Percentiles rank a stretch among this genome's conserved stretches.
phyloP scores from a whole-genome alignment of 1,140 invertebrate species.

The Nilaparvata lugens region DNA sequence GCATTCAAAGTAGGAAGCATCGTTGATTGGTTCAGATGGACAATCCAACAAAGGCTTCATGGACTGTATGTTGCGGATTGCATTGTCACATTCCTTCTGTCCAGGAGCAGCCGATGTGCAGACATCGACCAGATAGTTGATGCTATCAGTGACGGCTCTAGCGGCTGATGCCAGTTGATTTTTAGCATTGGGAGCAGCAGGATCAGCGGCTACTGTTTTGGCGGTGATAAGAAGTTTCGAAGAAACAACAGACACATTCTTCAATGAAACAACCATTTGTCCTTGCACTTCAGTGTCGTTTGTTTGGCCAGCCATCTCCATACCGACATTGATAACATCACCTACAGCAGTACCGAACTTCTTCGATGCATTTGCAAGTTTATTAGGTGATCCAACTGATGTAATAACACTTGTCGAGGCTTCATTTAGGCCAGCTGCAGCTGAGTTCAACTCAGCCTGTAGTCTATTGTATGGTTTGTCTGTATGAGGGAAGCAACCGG shows the following conservation, averaged over 20 bases:
- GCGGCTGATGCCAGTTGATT: conserved; percentile 81
- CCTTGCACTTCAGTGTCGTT: conserved; percentile 56
- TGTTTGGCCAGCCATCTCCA: conserved; percentile 76
- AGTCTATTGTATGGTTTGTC: conserved; percentile 71
- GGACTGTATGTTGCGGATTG: conserved; percentile 85
- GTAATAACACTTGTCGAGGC: conserved; percentile 71
- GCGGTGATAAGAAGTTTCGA: conserved; percentile 79
- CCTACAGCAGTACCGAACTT: conserved; percentile 72
- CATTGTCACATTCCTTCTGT: conserved; percentile 94
- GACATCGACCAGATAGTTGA: conserved; percentile 75
- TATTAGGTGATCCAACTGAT: conserved; percentile 52
- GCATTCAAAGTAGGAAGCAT: conserved; percentile 88
- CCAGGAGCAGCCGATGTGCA: conserved; percentile 66
- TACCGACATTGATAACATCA: conserved; percentile 60
- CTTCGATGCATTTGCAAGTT: conserved; percentile 61
- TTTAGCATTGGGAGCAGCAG: conserved; percentile 79
- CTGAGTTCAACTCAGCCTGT: conserved; percentile 72
- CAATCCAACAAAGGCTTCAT: conserved; percentile 74
- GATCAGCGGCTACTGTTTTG: conserved; percentile 82
- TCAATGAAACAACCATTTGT: conserved; percentile 76
- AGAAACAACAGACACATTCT: conserved; percentile 79
- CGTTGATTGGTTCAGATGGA: conserved; percentile 79
- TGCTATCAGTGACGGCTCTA: conserved; percentile 78
- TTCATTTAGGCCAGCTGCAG: conserved; percentile 72
- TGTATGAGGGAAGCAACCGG: conserved; percentile 58